Evolutionary conservation across 2,113 vertebrate genomes (phyloP), one percentile per base, ranked within the genome.

Genomic region (Oncorhynchus tshawytscha): DNA sequence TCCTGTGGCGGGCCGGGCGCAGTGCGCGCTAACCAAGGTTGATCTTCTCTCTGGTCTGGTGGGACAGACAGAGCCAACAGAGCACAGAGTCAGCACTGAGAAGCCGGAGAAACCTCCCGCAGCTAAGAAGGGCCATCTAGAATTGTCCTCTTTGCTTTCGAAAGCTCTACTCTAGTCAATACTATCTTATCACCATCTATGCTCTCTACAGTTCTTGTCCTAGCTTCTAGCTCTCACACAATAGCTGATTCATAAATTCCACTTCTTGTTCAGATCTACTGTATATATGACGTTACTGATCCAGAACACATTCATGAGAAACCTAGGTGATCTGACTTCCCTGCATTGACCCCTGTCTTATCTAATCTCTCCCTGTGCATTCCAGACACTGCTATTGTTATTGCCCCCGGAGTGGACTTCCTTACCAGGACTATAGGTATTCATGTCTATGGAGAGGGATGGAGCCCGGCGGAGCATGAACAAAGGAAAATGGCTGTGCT

Each of bases 131-230:
- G 8, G 11, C 25, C 65, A 1, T 29, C 3, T 67, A 67, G 24
- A n/a, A 64, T 9, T 9, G 24, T 25, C 20, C 20, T 1, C 60
- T 4, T 45, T 45, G 39, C 39, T 64, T 64, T 24, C n/a, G 6
- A n/a, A n/a, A 20, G n/a, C 73, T 95, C 94, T 67, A 93, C 91
- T 81, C 93, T 39, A 66, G 88, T 94, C 93, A 94, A 66, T n/a
- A 73, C 74, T 84, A 86, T 83, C 76, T 76, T 66, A 69, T 82
- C 80, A 81, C 20, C 24, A 62, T 81, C 57, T 67, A 49, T 67
- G 65, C 27, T 60, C 18, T 48, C 25, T 65, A 59, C 13, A 20
- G 24, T 29, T 1, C 12, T 0, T 68, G 67, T 13, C 15, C 13
- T 5, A 54, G 16, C 51, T 16, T 18, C 13, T 27, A 18, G 12